Percentiles rank a stretch among this genome's conserved stretches.
Evolutionary conservation across 2,113 vertebrate species (phyloP).

Genomic region (Grammomys dolichurus): DNA sequence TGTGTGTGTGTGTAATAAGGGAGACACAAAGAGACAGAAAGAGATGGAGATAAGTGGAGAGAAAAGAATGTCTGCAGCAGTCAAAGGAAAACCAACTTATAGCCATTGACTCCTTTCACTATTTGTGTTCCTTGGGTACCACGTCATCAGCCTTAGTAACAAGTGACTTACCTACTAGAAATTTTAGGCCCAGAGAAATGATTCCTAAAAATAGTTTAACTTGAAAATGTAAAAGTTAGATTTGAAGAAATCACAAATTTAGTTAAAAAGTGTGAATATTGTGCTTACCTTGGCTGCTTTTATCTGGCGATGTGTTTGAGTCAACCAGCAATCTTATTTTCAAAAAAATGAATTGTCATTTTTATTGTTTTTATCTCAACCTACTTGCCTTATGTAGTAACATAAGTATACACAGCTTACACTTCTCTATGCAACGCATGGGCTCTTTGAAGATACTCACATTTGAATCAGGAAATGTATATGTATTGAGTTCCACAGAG

Average conservation of each 20-base stretch:
- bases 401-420: neutral
- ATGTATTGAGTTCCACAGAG: neutral
- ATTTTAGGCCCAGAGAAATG: neutral
- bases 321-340: neutral
- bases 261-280: neutral
- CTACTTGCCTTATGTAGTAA: neutral
- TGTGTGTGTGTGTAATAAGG: too few relatives aligned
- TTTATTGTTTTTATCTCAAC: neutral
- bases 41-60: neutral
- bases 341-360: neutral
- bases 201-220: neutral
- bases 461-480: neutral
- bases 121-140: too few relatives aligned
- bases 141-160: neutral
- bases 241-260: neutral
- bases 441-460: neutral
- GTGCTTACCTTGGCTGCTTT: neutral
- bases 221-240: neutral
- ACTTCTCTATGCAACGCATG: neutral
- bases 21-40: neutral
- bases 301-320: neutral
- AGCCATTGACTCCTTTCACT: too few relatives aligned
- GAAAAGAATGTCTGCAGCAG: neutral
- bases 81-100: neutral
- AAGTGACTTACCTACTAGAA: neutral